These are phyloP conservation scores for Cyanoramphus novaezelandiae DNA, from an alignment of 2,113 vertebrate genomes.

Conservation along the genomic window DNA sequence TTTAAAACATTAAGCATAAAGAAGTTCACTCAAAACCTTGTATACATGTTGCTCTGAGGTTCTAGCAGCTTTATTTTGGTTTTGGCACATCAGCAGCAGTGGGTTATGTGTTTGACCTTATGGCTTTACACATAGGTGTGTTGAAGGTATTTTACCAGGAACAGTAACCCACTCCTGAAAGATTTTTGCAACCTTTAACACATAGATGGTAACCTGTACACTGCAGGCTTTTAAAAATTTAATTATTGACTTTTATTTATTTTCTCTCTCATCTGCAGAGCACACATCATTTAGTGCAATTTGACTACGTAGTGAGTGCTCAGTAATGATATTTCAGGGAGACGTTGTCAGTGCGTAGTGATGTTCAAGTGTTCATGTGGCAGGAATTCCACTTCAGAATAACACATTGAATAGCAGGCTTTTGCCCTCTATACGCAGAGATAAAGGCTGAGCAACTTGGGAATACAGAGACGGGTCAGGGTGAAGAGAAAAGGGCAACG, in stretches of 20 bases:
- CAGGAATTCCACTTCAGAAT: constrained; percentile 29
- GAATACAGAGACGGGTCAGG: constrained; percentile 63
- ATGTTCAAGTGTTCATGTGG: background rate
- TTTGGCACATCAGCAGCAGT: background rate
- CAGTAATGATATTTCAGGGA: constrained; percentile 28
- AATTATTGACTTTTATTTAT: background rate
- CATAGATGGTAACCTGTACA: background rate
- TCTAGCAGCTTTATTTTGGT: background rate
- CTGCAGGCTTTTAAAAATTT: background rate
- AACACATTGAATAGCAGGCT: background rate
- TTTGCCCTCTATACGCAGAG: constrained; percentile 36
- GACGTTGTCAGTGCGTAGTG: background rate
- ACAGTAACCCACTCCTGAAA: background rate
- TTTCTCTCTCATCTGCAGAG: constrained; percentile 18
- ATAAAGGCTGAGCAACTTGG: constrained; percentile 61
- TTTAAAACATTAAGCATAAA: background rate
- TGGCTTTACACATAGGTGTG: background rate
- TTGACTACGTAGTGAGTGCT: constrained; percentile 42
- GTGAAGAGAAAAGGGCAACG: constrained; percentile 56
- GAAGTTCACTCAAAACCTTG: background rate
- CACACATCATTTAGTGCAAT: constrained; percentile 15
- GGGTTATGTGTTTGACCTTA: background rate
- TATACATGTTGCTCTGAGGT: background rate
- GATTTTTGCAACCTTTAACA: background rate
- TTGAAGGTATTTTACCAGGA: background rate